Evolutionary conservation across 2,888 invertebrate species (phyloP).

Genomic region (Drosophila parthenogenetica): DNA sequence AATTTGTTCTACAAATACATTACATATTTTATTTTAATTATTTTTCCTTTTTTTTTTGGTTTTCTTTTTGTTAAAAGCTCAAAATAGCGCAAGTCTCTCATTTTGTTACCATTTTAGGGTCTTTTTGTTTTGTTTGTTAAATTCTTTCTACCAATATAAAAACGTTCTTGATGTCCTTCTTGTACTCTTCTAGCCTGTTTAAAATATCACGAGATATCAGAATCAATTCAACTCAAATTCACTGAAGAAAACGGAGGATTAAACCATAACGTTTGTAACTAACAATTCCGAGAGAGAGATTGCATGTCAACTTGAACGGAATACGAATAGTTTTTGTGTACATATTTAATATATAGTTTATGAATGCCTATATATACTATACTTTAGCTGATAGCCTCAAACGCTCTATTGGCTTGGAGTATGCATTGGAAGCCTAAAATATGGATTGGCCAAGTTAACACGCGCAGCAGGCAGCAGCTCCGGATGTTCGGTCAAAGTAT

Average conservation of each 20-base stretch:
- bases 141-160: slow-evolving; percentile 42
- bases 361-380: slow-evolving; percentile 44
- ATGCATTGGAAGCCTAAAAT: slow-evolving; percentile 82
- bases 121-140: slow-evolving; percentile 40
- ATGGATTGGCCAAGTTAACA: slow-evolving; percentile 85
- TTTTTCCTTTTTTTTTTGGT: neutral
- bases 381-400: slow-evolving; percentile 53
- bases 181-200: slow-evolving; percentile 35
- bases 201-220: slow-evolving; percentile 70
- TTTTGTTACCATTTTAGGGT: slow-evolving; percentile 5
- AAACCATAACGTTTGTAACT: slow-evolving; percentile 21
- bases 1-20: slow-evolving; percentile 52
- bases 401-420: slow-evolving; percentile 60
- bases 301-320: slow-evolving; percentile 44
- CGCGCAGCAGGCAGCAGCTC: slow-evolving; percentile 87
- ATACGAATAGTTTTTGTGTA: slow-evolving; percentile 26
- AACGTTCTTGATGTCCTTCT: slow-evolving; percentile 19
- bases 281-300: slow-evolving; percentile 70
- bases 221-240: slow-evolving; percentile 39
- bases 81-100: slow-evolving; percentile 74
- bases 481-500: slow-evolving; percentile 90
- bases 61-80: slow-evolving; percentile 56
- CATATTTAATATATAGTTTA: slow-evolving; percentile 52
- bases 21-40: slow-evolving; percentile 16
- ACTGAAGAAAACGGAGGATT: slow-evolving; percentile 20